Percentiles rank a stretch among this genome's conserved stretches.
Conservation (phyloP, 2,113 vertebrate genomes). For the Gorilla gorilla region DNA sequence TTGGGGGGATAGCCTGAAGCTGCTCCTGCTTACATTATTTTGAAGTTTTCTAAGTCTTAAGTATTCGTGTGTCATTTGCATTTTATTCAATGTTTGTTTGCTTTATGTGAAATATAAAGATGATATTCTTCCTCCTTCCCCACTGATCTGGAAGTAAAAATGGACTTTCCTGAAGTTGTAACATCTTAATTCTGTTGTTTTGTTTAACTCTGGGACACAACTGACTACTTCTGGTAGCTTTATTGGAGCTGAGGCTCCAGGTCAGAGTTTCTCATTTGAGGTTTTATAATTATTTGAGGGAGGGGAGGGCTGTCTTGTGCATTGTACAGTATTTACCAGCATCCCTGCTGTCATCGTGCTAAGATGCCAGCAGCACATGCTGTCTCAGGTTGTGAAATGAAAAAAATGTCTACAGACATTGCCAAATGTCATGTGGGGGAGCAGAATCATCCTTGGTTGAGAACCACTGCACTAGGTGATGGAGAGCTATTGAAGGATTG, state of each 20-base stretch:
- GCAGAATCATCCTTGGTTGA: background rate
- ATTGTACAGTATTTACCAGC: background rate
- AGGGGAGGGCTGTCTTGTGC: background rate
- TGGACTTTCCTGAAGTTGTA: background rate
- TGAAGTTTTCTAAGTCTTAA: background rate
- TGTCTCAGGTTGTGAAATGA: background rate
- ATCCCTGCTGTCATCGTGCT: background rate
- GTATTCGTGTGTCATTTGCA: background rate
- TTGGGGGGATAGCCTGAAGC: background rate
- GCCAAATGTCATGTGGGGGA: background rate
- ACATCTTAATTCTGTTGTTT: background rate
- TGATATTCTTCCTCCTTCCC: background rate
- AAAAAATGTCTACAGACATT: background rate
- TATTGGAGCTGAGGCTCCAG: background rate
- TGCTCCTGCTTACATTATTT: background rate
- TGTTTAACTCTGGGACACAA: background rate
- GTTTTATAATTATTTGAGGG: slow-evolving; percentile 5
- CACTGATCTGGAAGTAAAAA: background rate
- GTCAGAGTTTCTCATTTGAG: background rate
- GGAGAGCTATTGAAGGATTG: background rate
- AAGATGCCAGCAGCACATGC: background rate
- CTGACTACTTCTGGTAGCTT: background rate
- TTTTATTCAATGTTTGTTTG: slow-evolving; percentile 43
- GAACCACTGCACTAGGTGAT: background rate
- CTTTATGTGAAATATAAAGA: background rate